Evolutionary conservation across 2,888 invertebrate genomes (phyloP), one percentile per base, ranked within the genome.

Genomic region (Lydus trimaculatus): DNA sequence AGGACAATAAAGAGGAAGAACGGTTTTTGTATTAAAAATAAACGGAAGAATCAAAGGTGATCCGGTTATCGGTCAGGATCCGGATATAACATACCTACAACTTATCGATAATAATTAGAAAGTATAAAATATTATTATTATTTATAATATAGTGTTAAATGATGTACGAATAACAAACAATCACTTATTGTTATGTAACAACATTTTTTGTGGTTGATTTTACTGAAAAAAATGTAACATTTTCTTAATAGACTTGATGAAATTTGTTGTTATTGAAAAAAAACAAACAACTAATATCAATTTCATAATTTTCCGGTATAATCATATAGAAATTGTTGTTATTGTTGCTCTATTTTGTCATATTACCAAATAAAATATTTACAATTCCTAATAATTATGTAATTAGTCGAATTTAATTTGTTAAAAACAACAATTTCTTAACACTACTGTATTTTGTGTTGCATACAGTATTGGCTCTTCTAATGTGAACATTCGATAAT

Each of bases 191-290:
- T 48, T 48, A 48, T 48, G 20, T 20, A 48, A 48, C 7, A 11
- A 48, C 11, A 20, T 6, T 20, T 20, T 20, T 48, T 20, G 43
- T 43, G 58, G 63, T 58, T 31, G 69, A 65, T 72, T 66, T 23
- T 43, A 69, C 67, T 56, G 58, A 65, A n/a, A 66, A 64, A 59
- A 61, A 58, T 70, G 61, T 64, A 39, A 56, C 61, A 33, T 33
- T 33, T 33, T 33, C 33, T 28, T 4, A 36, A 36, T 13, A 13
- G 13, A 15, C 4, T 13, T 43, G n/a, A 3, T n/a, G 7, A 17
- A 43, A 43, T n/a, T 43, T 1, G n/a, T n/a, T n/a, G n/a, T n/a
- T n/a, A n/a, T n/a, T n/a, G 2, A 13, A n/a, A 1, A 2, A 17
- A 43, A 43, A 43, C 2, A 17, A 43, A 13, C 36, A 11, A n/a